Base-by-base conservation (phyloP, 2,113 vertebrate genomes). In the Meleagris gallopavo region DNA sequence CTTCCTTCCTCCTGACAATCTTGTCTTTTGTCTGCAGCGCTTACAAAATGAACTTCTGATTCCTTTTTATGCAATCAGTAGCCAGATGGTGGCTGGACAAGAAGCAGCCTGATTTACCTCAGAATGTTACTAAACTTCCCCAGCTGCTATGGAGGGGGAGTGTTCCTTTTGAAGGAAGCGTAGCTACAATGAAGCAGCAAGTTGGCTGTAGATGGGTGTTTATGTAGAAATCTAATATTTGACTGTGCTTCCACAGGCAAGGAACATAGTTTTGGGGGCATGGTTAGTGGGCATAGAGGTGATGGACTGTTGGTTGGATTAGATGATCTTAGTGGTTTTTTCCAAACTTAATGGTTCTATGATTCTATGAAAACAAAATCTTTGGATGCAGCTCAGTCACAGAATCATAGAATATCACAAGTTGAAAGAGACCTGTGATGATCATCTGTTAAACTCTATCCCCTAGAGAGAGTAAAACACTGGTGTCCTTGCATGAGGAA, bases 21-120 rank as follows among this genome's bases (percentile, higher is more conserved):
- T 52, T 48, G 48, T 77, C 84, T 93, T 40, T 79, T 92, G n/a
- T 66, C 58, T 86, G 72, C 13, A 27, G 46, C 64, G 88, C 18
- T 60, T 21, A 16, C 45, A 72, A 18, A 45, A 38, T 2, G 43
- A 30, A 79, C 74, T 60, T 88, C 61, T 8, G 6, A 66, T 19
- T 90, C 60, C 74, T 83, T 79, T 90, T 70, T 73, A 54, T 43
- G 88, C 83, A 71, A 76, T 13, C 86, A 96, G 43, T 78, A 48
- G 86, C 83, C 94, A 92, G 80, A 90, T 72, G 88, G 94, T 79
- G 13, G 48, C 69, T 24, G 95, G 88, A 69, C 86, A 95, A 94
- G 88, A 79, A 90, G 83, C 88, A 94, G 79, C 80, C 90, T 92
- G 88, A 82, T 82, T 78, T 65, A 67, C 83, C 76, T 82, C 2